Evolutionary conservation across 2,888 invertebrate species (phyloP), one percentile per base, ranked within the genome.

Genomic region (Cryptocheilus praepositus): DNA sequence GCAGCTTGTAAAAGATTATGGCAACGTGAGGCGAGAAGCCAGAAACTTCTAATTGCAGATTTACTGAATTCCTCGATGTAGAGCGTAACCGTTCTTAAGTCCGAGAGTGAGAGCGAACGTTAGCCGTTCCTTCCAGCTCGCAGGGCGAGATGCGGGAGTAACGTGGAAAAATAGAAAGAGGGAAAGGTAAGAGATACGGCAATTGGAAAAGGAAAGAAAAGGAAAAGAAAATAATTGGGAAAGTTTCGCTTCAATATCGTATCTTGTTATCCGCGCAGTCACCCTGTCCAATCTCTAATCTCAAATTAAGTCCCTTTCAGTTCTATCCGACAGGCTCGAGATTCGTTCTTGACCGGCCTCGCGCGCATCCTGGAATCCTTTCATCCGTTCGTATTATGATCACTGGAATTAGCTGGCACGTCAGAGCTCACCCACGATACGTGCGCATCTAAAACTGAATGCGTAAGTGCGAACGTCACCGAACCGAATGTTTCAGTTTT

Each of bases 311-410:
- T 18, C 5, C 15, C 21, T 44, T 63, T 57, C 45, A 52, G 8
- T 15, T 44, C 36, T 13, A 1, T 46, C 16, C 57, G 25, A 7
- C 15, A 28, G 44, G 8, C 53, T 53, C 2, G 11, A 11, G 58
- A 8, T 8, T 16, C 45, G 45, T 45, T 15, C 15, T 15, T 45
- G 45, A 25, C 25, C 25, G 11, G 7, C 53, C 53, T 13, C 44
- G 7, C 13, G 44, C 11, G 19, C 22, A 61, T 25, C 5, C 18
- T n/a, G 45, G 49, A 28, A 19, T 16, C 18, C 51, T 56, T 56
- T 62, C 22, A 51, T 62, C 8, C 54, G 7, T 49, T 16, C 51
- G 51, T 36, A 52, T 63, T 51, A 51, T 22, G 57, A 52, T 63
- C n/a, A n/a, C 16, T 4, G 18, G 18, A 36, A 22, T 21, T n/a